Percentiles rank a stretch among this genome's conserved stretches.
Conservation (phyloP, 2,888 invertebrate genomes). For the Prenolepis imparis region DNA sequence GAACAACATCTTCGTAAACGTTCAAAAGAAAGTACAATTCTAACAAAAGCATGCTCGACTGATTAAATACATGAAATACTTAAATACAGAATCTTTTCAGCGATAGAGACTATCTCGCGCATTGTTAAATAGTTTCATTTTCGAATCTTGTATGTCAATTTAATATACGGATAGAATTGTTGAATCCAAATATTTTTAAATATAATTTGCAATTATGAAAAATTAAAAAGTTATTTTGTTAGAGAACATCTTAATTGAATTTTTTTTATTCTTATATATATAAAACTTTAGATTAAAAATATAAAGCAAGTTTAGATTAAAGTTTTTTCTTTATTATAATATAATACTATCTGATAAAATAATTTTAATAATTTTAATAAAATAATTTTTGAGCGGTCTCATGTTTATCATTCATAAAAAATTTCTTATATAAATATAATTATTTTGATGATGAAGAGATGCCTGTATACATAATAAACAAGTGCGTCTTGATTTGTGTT, state of each 20-base stretch:
- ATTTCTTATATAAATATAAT: neutral
- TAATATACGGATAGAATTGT: neutral
- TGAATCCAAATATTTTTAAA: neutral
- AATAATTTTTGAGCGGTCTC: neutral
- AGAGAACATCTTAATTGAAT: neutral
- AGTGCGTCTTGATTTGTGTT: neutral
- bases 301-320: slow-evolving; percentile 9
- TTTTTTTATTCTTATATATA: neutral
- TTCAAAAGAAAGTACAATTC: neutral
- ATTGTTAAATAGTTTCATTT: neutral
- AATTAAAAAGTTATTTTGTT: slow-evolving; percentile 11
- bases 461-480: neutral
- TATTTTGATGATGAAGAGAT: neutral
- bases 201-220: neutral
- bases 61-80: slow-evolving; percentile 15
- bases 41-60: neutral
- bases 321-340: neutral
- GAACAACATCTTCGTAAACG: slow-evolving; percentile 14
- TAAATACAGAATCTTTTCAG: neutral
- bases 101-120: neutral
- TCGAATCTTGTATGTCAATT: neutral
- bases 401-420: slow-evolving; percentile 7
- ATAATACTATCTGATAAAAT: neutral
- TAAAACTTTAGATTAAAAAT: neutral
- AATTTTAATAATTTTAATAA: neutral